phyloP scores from a whole-genome alignment of 2,888 invertebrate species.

The Suillia variegata region DNA sequence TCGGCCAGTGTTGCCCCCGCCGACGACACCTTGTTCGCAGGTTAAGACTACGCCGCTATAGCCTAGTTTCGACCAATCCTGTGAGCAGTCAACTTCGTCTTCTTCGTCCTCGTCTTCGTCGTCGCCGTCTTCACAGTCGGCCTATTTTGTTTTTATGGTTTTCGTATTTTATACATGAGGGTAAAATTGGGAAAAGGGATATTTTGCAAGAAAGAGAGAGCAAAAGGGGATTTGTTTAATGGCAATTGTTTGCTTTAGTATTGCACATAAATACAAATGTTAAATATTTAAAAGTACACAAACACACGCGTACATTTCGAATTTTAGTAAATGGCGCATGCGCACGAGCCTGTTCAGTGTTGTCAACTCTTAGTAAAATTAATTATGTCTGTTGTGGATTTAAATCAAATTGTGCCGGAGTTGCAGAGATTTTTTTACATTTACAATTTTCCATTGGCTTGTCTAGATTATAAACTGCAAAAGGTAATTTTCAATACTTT shows the following conservation, averaged over 20 bases:
- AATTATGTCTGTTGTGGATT: too few species aligned
- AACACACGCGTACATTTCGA: too few species aligned
- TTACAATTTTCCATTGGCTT: too few species aligned
- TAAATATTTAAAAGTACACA: too few species aligned
- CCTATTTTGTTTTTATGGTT: slow-evolving; percentile 27
- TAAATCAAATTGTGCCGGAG: neutral
- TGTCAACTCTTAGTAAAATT: slow-evolving; percentile 26
- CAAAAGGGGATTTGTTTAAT: neutral
- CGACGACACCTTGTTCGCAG: slow-evolving; percentile 19
- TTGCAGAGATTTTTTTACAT: too few species aligned
- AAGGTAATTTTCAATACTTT: too few species aligned
- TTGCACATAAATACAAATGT: too few species aligned
- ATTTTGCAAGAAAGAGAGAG: neutral
- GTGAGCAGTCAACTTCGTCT: slow-evolving; percentile 47
- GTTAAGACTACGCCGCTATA: slow-evolving; percentile 35
- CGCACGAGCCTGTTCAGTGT: slow-evolving; percentile 12
- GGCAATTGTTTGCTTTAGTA: neutral
- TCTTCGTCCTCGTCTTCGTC: slow-evolving; percentile 50
- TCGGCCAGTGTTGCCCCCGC: slow-evolving; percentile 31
- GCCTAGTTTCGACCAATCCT: slow-evolving; percentile 41
- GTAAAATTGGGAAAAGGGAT: too few species aligned
- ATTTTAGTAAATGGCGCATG: too few species aligned
- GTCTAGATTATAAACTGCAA: too few species aligned
- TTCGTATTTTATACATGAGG: neutral
- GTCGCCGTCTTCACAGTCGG: slow-evolving; percentile 51